Evolutionary conservation across 2,888 invertebrate genomes (phyloP), one percentile per base, ranked within the genome.

Genomic region (Sinelater perroti): DNA sequence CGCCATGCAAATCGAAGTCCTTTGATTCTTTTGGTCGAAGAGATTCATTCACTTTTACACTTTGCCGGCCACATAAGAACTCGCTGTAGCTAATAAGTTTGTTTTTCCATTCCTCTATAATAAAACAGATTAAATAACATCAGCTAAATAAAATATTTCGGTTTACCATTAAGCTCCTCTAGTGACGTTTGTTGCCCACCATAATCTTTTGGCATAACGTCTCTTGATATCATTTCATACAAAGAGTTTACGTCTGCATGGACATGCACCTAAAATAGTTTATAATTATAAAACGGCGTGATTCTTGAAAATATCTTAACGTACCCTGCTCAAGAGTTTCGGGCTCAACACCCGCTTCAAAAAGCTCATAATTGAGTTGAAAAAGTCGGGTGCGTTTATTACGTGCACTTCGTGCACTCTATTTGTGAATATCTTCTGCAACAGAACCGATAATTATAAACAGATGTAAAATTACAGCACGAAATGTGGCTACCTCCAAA

Each of bases 141-240:
- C 30, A 33, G n/a, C 13, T 24, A 11, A 13, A 5, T 3, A 40
- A 16, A 20, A 44, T 4, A 18, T 18, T 18, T 6, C 1, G n/a
- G 30, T 17, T 26, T 64, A 84, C 84, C 82, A 40, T 83, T 83
- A 0, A 87, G 83, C 65, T 85, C 84, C 44, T 82, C 82, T 71
- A 86, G 81, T 8, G 86, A 61, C 18, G 44, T 63, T 47, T 66
- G 66, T 5, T 62, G 47, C 1, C 69, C 69, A 1, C 67, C 67
- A 24, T 64, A 66, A 17, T 67, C 67, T 8, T 44, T 51, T 0
- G 69, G 67, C 1, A 69, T 33, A 14, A 52, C 26, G 11, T 64
- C 44, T 40, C 60, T 65, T 0, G 65, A 61, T 5, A 68, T 21
- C 5, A 11, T 1, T 21, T 61, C 26, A 6, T 56, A 40, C 6